Evolutionary conservation across 2,888 invertebrate genomes (phyloP).

Genomic region (Plebejus melissa): DNA sequence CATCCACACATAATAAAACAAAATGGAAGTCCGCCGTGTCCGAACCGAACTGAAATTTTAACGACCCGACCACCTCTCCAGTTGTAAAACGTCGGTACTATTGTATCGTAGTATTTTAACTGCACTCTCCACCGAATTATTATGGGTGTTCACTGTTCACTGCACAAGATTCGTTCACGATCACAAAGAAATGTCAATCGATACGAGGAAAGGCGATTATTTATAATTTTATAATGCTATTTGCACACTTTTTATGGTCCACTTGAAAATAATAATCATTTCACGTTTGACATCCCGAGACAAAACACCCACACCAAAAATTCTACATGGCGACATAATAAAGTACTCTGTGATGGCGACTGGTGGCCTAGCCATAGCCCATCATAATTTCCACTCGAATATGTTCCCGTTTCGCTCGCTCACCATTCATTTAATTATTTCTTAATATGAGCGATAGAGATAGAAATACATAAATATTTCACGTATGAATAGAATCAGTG

Average conservation of each 20-base stretch:
- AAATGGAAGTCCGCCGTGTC: slow-evolving; percentile 74
- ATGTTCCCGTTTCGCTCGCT: slow-evolving; percentile 72
- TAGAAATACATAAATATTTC: slow-evolving; percentile 68
- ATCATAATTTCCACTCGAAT: slow-evolving; percentile 75
- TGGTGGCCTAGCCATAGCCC: slow-evolving; percentile 69
- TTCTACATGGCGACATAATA: slow-evolving; percentile 65
- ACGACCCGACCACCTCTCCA: slow-evolving; percentile 57
- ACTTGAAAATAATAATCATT: slow-evolving; percentile 75
- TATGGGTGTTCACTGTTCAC: slow-evolving; percentile 64
- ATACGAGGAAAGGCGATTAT: slow-evolving; percentile 51
- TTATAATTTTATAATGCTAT: slow-evolving; percentile 51
- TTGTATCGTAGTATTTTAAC: slow-evolving; percentile 77
- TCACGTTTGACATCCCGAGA: slow-evolving; percentile 75
- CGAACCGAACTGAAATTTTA: slow-evolving; percentile 71
- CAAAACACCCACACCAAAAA: slow-evolving; percentile 77
- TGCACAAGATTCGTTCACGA: slow-evolving; percentile 50
- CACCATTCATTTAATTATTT: slow-evolving; percentile 76
- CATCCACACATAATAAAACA: slow-evolving; percentile 76
- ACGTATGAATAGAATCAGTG: slow-evolving; percentile 75
- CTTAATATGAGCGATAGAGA: slow-evolving; percentile 68
- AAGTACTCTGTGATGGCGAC: slow-evolving; percentile 52
- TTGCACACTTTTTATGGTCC: slow-evolving; percentile 65
- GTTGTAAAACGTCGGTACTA: slow-evolving; percentile 78
- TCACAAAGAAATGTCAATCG: slow-evolving; percentile 58
- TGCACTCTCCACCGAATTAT: slow-evolving; percentile 72